Percentiles rank a stretch among this genome's conserved stretches.
These are phyloP conservation scores for Psilopsiagon aymara DNA, from an alignment of 2,113 vertebrate species.

Conservation along the genomic window DNA sequence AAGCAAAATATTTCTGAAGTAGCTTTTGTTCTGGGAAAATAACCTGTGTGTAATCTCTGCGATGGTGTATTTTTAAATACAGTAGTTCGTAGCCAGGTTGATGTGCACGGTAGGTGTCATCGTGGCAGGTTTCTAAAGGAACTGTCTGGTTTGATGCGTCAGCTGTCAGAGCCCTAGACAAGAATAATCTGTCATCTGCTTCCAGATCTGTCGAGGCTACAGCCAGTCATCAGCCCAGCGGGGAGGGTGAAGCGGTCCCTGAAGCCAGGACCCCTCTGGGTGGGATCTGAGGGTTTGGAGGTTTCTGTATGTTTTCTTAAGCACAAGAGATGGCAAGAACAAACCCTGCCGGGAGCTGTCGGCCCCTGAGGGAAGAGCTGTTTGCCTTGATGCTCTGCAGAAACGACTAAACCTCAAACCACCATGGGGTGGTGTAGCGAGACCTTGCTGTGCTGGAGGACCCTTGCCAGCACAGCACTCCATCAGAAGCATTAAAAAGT, in stretches of 20 bases:
- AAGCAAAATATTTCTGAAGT: neutral
- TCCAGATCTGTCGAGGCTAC: fast-evolving
- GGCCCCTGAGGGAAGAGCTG: neutral
- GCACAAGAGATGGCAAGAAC: neutral
- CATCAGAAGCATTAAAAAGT: fast-evolving
- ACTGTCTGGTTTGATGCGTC: neutral
- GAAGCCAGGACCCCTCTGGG: neutral
- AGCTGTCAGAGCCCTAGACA: neutral
- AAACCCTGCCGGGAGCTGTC: neutral
- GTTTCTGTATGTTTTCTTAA: neutral
- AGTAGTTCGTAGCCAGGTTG: neutral
- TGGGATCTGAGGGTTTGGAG: neutral
- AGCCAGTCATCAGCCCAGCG: neutral
- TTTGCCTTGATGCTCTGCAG: neutral
- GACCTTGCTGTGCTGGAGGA: neutral
- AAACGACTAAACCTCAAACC: neutral
- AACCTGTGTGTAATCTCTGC: neutral
- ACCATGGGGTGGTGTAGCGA: neutral
- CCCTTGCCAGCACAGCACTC: neutral
- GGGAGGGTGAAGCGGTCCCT: fast-evolving
- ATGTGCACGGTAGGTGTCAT: fast-evolving
- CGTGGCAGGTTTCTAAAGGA: neutral
- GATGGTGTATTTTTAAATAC: neutral
- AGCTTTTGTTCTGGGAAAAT: neutral
- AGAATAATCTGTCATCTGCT: neutral